Base-by-base conservation (phyloP, 2,113 vertebrate species). In the Pelobates fuscus region DNA sequence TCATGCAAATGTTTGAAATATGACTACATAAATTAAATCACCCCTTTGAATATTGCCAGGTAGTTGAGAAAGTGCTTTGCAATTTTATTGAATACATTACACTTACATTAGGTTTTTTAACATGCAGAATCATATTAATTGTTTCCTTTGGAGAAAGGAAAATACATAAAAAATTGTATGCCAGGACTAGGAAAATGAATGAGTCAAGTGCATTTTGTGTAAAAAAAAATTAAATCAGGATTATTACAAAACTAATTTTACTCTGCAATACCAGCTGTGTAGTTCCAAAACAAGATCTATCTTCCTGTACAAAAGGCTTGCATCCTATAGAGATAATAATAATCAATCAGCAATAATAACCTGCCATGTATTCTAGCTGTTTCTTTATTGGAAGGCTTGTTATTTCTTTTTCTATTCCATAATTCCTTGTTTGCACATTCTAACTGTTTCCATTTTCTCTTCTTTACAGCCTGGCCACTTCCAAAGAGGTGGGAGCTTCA, bases 401-500 rank as follows among this genome's bases (percentile, higher is more conserved):
- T 27, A 17, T 26, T 5, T 12, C 57, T 60, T 60, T 57, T 15
- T 52, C 18, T 52, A 15, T 52, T 18, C 14, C 14, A 1, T 41
- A 41, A 41, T 8, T 12, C 37, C 14, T 8, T 52, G 20, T 61
- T 6, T 61, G 17, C 17, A 29, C 17, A 27, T 57, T 21, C 37
- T 3, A 21, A 23, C 15, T 12, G 10, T 32, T 29, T 73, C 49
- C 54, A 67, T 82, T 63, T 70, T 81, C 67, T 71, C 59, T 7
- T 41, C 78, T 77, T 25, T 70, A 29, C 87, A 99, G 97, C 87
- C 89, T 99, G 88, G 97, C 95, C 67, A 94, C 96, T 21, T 98
- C 97, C 30, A 98, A 98, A 90, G 96, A 98, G 88, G 91, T 89
- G 25, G 88, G 91, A 68, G 96, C 95, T n/a, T 95, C 96, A 8